phyloP scores from a whole-genome alignment of 2,797 vertebrate genomes.

The Valencia hispanica region DNA sequence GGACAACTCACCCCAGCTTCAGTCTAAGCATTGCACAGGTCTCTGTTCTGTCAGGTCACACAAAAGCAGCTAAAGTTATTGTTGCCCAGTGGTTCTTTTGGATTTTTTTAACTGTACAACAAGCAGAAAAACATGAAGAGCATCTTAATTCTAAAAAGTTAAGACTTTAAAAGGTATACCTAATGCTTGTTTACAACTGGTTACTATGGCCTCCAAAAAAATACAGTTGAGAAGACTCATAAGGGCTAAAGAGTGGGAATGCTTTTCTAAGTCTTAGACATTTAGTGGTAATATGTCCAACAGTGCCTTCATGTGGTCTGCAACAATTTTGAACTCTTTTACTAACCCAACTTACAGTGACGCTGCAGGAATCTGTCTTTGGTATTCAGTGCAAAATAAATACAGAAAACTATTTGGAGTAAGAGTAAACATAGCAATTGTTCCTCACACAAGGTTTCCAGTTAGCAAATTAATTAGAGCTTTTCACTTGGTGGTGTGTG shows the following conservation, averaged over 20 bases:
- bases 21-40: conserved; percentile 41
- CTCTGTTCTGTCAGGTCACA: conserved; percentile 44
- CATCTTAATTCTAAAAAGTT: conserved; percentile 26
- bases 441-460: not conserved
- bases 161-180: conserved; percentile 33
- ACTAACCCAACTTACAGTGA: conserved; percentile 33
- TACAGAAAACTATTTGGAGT: not conserved
- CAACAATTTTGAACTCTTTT: conserved; percentile 45
- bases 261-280: conserved; percentile 60
- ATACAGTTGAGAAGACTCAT: conserved; percentile 48
- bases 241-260: conserved; percentile 17
- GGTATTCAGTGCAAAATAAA: conserved; percentile 11
- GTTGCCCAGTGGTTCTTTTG: conserved; percentile 67
- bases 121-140: conserved; percentile 25
- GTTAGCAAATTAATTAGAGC: not conserved
- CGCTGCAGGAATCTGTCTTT: conserved; percentile 14
- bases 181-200: conserved; percentile 27
- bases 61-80: conserved; percentile 69
- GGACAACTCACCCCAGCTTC: conserved; percentile 63
- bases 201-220: conserved; percentile 24
- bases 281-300: conserved; percentile 70
- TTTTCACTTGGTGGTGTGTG: not conserved
- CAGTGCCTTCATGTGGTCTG: conserved; percentile 67
- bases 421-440: not conserved
- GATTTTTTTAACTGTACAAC: conserved; percentile 44